Evolutionary conservation across 64 coral and sea anemone species (phyloP).

Genomic region (Orbicella faveolata): DNA sequence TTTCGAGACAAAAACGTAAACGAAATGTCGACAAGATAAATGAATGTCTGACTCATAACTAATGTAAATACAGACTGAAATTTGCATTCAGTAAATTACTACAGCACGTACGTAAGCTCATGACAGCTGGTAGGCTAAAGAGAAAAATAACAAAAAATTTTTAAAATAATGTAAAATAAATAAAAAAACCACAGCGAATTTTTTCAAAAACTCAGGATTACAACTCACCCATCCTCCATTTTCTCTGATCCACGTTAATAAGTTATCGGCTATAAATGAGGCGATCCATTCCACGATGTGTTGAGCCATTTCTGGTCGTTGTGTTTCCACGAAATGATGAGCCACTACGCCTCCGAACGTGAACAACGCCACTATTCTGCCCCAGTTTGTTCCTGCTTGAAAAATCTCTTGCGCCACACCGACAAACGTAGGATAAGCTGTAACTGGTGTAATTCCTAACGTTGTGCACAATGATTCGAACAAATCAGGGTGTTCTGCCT

Average conservation of each 20-base stretch:
- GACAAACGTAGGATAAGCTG: slow-evolving; percentile 79
- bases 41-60: slow-evolving; percentile 26
- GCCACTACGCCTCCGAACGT: slow-evolving; percentile 95
- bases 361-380: slow-evolving; percentile 94
- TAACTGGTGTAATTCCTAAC: slow-evolving; percentile 77
- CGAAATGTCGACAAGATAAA: slow-evolving; percentile 15
- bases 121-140: slow-evolving; percentile 1
- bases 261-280: slow-evolving; percentile 75
- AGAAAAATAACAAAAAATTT: slow-evolving; percentile 38
- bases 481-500: slow-evolving; percentile 94
- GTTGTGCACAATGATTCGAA: slow-evolving; percentile 91
- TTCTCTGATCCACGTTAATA: slow-evolving; percentile 87
- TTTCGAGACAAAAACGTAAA: slow-evolving; percentile 21
- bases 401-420: slow-evolving; percentile 98
- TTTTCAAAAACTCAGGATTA: slow-evolving; percentile 6
- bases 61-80: slow-evolving; percentile 39
- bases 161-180: slow-evolving; percentile 43
- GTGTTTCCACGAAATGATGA: slow-evolving; percentile 93
- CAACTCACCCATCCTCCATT: slow-evolving; percentile 97
- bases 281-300: slow-evolving; percentile 75
- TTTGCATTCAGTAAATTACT: slow-evolving; percentile 52
- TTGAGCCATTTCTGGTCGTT: slow-evolving; percentile 88
- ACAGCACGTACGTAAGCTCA: slow-evolving; percentile 4
- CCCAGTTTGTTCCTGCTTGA: slow-evolving; percentile 92
- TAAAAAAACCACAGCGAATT: neutral